Conservation (phyloP, 2,797 vertebrate species). For the Strix occidentalis region DNA sequence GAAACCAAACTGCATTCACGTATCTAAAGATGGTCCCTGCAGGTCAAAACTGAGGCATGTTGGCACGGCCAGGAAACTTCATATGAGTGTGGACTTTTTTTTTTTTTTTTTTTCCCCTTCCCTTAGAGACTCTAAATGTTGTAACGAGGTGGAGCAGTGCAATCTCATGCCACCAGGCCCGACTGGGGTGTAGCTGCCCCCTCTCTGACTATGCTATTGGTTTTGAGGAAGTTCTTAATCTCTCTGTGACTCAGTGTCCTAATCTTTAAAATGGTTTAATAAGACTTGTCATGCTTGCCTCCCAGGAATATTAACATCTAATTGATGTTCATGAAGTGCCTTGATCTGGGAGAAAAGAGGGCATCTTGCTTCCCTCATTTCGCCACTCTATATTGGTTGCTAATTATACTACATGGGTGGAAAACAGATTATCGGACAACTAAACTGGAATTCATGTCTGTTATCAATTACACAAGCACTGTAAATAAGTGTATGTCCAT, state of each 20-base stretch:
- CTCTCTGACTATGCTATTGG: background rate
- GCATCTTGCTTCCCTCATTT: conserved; percentile 13
- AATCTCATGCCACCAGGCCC: background rate
- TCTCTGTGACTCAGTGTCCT: conserved; percentile 44
- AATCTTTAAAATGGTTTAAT: conserved; percentile 46
- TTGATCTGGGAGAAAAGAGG: conserved; percentile 40
- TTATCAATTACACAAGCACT: background rate
- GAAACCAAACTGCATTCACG: background rate
- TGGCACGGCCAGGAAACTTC: background rate
- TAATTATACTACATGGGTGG: conserved; percentile 5
- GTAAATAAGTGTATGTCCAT: background rate
- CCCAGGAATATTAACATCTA: conserved; percentile 38
- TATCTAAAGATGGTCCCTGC: background rate
- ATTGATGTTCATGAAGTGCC: conserved; percentile 38
- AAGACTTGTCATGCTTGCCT: conserved; percentile 53
- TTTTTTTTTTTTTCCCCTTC: fast-evolving
- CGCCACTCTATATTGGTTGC: background rate
- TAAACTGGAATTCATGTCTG: background rate
- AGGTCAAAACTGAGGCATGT: background rate
- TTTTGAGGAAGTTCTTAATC: conserved; percentile 40
- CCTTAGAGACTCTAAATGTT: background rate
- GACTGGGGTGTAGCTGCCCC: background rate
- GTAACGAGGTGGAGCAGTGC: background rate
- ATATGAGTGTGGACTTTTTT: fast-evolving
- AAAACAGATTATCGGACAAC: background rate